Conservation (phyloP, 2,888 invertebrate genomes). For the Ellobium chinense region DNA sequence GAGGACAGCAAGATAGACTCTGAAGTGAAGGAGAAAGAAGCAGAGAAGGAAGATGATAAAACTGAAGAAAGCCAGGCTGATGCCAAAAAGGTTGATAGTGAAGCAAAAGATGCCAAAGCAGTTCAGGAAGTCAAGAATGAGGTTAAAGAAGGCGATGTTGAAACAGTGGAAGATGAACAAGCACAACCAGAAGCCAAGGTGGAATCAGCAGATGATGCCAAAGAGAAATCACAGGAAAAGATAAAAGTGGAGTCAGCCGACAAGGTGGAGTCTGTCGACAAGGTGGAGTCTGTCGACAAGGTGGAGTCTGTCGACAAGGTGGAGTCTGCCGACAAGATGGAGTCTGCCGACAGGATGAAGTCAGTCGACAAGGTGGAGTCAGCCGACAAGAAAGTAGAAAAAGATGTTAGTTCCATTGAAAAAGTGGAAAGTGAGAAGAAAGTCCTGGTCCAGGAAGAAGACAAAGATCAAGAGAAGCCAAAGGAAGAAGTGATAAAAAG, state of each 20-base stretch:
- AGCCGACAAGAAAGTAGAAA: background rate
- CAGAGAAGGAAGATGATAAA: background rate
- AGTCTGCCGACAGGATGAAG: background rate
- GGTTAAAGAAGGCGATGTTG: background rate
- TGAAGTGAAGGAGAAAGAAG: slow-evolving; percentile 5
- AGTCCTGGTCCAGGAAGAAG: background rate
- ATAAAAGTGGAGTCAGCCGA: background rate
- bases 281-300: background rate
- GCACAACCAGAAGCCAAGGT: background rate
- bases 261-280: background rate
- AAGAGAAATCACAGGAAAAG: background rate
- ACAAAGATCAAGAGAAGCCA: background rate
- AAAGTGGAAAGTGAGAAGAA: background rate
- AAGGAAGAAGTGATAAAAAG: background rate
- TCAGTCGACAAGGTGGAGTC: background rate
- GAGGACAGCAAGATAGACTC: background rate
- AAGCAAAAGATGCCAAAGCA: background rate
- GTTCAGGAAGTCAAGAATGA: background rate
- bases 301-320: background rate
- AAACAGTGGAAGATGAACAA: background rate
- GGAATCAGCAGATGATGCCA: background rate
- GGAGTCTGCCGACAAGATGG: background rate
- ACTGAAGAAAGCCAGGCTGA: background rate
- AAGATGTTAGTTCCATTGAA: background rate
- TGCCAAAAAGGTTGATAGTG: background rate